Evolutionary conservation across 2,888 invertebrate species (phyloP).

Genomic region (Stictocephala bisonia): DNA sequence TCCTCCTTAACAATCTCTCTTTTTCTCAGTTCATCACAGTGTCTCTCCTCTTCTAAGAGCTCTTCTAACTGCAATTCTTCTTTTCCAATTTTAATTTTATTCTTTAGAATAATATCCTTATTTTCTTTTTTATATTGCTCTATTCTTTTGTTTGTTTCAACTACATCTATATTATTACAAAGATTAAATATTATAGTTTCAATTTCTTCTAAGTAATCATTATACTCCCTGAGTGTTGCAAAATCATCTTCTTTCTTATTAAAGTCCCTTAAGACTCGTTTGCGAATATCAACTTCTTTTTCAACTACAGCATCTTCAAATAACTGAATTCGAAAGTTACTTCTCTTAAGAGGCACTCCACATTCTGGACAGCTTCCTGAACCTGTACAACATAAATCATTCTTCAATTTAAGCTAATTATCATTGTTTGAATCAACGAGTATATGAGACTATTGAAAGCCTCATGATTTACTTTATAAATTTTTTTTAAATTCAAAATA

Average conservation of each 20-base stretch:
- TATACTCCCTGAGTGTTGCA: conserved; percentile 81
- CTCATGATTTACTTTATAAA: too few species aligned
- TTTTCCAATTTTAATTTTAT: conserved; percentile 73
- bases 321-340: conserved; percentile 92
- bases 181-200: conserved; percentile 93
- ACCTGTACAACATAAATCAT: conserved; percentile 70
- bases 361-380: conserved; percentile 97
- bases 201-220: conserved; percentile 96
- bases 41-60: conserved; percentile 83
- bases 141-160: conserved; percentile 89
- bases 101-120: conserved; percentile 83
- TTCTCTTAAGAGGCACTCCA: conserved; percentile 85
- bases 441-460: too few species aligned
- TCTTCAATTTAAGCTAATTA: too few species aligned
- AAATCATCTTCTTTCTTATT: conserved; percentile 98
- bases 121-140: conserved; percentile 94
- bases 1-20: conserved; percentile 77
- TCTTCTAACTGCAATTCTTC: conserved; percentile 91
- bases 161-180: conserved; percentile 87
- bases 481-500: too few species aligned
- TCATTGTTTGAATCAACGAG: too few species aligned
- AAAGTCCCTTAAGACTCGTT: conserved; percentile 87
- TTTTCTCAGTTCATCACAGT: conserved; percentile 78
- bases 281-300: conserved; percentile 96
- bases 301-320: conserved; percentile 98